A percentile compares a stretch with the other conserved stretches of the same genome.
Conservation (phyloP, 2,113 vertebrate species). For the Pimephales promelas region DNA sequence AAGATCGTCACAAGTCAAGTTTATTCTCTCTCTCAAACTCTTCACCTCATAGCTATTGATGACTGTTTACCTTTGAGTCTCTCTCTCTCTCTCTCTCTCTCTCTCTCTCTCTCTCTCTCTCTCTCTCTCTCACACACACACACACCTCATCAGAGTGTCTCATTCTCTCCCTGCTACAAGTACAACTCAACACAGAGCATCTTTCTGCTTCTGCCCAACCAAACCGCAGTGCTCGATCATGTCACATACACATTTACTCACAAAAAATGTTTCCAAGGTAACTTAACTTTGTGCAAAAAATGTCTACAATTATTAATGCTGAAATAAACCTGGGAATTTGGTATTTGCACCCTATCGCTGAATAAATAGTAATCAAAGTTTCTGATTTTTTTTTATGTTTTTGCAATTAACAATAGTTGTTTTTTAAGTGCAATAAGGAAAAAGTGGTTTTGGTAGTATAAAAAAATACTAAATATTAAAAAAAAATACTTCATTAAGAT, state of each 20-base stretch:
- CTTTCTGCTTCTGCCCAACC: conserved; percentile 8
- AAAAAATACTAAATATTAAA: too few relatives aligned
- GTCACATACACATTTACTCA: neutral
- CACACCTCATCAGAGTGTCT: neutral
- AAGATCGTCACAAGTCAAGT: conserved; percentile 31
- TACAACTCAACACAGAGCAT: neutral
- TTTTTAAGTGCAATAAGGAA: too few relatives aligned
- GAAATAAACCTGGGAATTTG: neutral
- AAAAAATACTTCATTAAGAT: too few relatives aligned
- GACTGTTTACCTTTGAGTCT: neutral
- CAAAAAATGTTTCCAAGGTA: neutral
- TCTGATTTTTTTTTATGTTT: too few relatives aligned
- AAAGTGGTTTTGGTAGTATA: too few relatives aligned
- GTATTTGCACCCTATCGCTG: neutral
- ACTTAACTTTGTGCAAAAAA: neutral
- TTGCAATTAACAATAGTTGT: too few relatives aligned
- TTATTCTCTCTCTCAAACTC: neutral
- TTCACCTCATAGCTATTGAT: conserved; percentile 5
- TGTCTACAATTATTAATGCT: neutral
- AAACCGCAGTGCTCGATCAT: neutral
- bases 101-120: neutral
- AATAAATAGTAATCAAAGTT: too few relatives aligned
- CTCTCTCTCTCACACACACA: too few relatives aligned
- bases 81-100: too few relatives aligned
- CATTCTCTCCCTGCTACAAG: neutral